Percentiles rank a stretch among this genome's conserved stretches.
Conservation (phyloP, 1,140 invertebrate species). For the Linepithema humile region DNA sequence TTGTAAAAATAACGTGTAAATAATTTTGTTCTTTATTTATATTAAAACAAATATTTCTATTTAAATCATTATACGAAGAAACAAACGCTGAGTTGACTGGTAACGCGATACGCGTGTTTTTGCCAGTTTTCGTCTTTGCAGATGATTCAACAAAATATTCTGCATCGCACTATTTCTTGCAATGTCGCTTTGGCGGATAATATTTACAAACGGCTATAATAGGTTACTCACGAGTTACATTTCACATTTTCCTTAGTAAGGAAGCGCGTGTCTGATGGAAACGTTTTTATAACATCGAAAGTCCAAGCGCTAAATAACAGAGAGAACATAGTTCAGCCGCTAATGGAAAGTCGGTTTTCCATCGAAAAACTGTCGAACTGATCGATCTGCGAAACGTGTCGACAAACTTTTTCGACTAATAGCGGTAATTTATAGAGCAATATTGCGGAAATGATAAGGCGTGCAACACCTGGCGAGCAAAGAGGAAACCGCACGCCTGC, state of each 20-base stretch:
- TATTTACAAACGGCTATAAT: not conserved
- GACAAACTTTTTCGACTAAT: constrained; percentile 20
- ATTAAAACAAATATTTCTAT: not conserved
- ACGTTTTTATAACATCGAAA: constrained; percentile 18
- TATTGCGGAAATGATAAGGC: constrained; percentile 22
- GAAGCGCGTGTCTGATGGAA: not conserved
- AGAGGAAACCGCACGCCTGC: not conserved
- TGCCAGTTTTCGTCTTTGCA: not conserved
- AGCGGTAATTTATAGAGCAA: constrained; percentile 2
- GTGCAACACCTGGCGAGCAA: constrained; percentile 2
- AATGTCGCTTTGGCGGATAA: not conserved
- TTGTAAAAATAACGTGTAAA: not conserved
- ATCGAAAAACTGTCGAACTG: not conserved
- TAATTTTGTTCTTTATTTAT: not conserved
- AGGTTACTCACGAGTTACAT: not conserved
- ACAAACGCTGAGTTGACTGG: not conserved
- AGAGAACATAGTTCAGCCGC: not conserved
- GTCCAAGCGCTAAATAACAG: constrained; percentile 24
- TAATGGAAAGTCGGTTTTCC: constrained; percentile 50
- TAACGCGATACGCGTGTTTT: not conserved
- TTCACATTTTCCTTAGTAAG: constrained; percentile 33
- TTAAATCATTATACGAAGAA: not conserved
- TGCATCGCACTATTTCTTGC: not conserved
- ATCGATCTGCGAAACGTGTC: constrained; percentile 32
- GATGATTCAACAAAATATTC: not conserved